Percentiles rank a stretch among this genome's conserved stretches.
These are phyloP conservation scores for Porites divaricata DNA, from an alignment of 92 coral and sea anemone genomes.

Conservation along the genomic window DNA sequence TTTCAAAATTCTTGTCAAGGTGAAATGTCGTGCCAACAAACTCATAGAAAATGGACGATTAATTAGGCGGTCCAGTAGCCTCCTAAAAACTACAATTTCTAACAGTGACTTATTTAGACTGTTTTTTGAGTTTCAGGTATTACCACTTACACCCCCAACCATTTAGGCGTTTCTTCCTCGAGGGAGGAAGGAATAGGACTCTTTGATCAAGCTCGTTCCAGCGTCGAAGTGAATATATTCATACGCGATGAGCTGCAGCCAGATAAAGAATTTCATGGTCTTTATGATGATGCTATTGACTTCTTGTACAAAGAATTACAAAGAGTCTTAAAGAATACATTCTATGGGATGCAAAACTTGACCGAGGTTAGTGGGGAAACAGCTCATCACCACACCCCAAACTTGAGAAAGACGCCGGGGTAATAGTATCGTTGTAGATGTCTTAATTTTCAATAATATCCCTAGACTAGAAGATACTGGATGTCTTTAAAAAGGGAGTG, in stretches of 20 bases:
- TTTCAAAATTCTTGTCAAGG: no score
- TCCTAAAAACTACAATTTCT: neutral
- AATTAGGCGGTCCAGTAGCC: neutral
- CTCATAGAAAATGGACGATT: neutral
- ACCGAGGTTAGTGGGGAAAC: neutral
- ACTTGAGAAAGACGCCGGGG: no score
- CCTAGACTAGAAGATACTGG: no score
- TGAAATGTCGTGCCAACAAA: no score
- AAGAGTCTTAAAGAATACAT: neutral
- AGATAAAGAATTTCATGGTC: slow-evolving; percentile 15
- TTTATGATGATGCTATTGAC: slow-evolving; percentile 19
- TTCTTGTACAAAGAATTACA: slow-evolving; percentile 21
- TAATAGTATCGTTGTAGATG: no score
- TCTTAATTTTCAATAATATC: no score
- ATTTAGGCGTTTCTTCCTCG: no score
- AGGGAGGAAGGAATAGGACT: no score
- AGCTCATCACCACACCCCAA: neutral
- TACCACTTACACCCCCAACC: no score
- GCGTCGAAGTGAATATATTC: neutral
- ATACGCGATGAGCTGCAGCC: slow-evolving; percentile 31
- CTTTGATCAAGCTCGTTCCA: neutral
- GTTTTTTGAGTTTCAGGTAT: no score
- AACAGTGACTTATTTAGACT: no score
- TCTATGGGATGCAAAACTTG: neutral
- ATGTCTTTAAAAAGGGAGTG: no score